Evolutionary conservation across 2,888 invertebrate genomes (phyloP).

Genomic region (Agrilus biguttatus): DNA sequence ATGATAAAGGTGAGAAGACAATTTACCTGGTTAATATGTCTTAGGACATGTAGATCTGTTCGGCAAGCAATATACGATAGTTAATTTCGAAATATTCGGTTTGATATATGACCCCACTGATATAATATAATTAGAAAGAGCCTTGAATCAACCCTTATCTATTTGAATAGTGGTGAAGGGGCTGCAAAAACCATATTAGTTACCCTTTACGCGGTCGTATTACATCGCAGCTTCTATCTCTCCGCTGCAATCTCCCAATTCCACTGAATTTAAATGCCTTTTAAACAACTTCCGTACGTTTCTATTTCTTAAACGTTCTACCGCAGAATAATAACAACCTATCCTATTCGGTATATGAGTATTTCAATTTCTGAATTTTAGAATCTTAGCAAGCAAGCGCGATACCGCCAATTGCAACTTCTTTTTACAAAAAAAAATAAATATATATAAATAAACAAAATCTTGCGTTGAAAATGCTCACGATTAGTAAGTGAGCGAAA

Average conservation of each 20-base stretch:
- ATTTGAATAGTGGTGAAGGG: constrained; percentile 32
- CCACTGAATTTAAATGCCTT: no score
- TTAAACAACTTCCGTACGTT: no score
- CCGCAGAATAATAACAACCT: no score
- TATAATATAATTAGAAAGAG: constrained; percentile 33
- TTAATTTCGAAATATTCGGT: constrained; percentile 17
- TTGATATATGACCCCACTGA: constrained; percentile 32
- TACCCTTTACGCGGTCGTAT: constrained; percentile 28
- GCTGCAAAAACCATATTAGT: constrained; percentile 32
- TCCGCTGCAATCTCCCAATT: constrained; percentile 5
- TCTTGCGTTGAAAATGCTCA: no score
- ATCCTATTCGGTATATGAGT: no score
- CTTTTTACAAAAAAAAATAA: no score
- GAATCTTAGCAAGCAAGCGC: no score
- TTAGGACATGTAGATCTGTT: background rate
- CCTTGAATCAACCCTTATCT: constrained; percentile 32
- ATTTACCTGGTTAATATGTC: constrained; percentile 1
- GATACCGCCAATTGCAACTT: no score
- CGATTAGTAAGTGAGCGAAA: no score
- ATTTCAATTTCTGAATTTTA: no score
- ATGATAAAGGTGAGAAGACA: background rate
- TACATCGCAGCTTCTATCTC: constrained; percentile 16
- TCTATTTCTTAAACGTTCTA: no score
- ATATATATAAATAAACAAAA: no score
- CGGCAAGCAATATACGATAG: constrained; percentile 9